A percentile compares a stretch with the other conserved stretches of the same genome.
phyloP scores from a whole-genome alignment of 2,888 invertebrate species.

The Diadegma fenestrale region DNA sequence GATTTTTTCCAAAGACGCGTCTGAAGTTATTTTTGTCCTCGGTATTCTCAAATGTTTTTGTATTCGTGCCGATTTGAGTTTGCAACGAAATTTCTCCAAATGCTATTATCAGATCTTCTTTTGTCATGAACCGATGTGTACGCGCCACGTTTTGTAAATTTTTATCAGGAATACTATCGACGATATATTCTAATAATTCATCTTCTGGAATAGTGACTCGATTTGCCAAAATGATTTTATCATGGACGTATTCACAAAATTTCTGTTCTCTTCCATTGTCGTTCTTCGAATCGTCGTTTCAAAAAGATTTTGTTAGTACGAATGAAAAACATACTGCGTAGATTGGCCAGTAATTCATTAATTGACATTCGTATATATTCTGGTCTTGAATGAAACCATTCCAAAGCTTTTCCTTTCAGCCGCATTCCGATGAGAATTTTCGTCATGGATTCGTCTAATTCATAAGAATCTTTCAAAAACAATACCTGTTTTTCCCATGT shows the following conservation, averaged over 20 bases:
- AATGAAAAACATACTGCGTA: slow-evolving; percentile 36
- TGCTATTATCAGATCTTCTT: slow-evolving; percentile 36
- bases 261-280: slow-evolving; percentile 37
- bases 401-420: slow-evolving; percentile 47
- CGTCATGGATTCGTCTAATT: slow-evolving; percentile 10
- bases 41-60: not conserved
- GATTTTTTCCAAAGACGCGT: not conserved
- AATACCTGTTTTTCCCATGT: slow-evolving; percentile 46
- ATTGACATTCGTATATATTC: slow-evolving; percentile 45
- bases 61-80: not conserved
- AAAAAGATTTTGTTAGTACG: slow-evolving; percentile 10
- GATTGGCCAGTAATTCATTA: slow-evolving; percentile 10
- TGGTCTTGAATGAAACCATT: slow-evolving; percentile 57
- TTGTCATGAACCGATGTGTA: slow-evolving; percentile 49
- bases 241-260: slow-evolving; percentile 42
- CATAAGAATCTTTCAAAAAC: slow-evolving; percentile 36
- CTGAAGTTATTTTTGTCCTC: not conserved
- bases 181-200: slow-evolving; percentile 44
- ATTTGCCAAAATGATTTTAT: slow-evolving; percentile 57
- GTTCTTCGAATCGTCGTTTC: slow-evolving; percentile 48
- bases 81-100: slow-evolving; percentile 20
- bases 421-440: slow-evolving; percentile 48
- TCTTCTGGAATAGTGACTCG: slow-evolving; percentile 49
- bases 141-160: slow-evolving; percentile 42
- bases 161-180: slow-evolving; percentile 58